These are phyloP conservation scores for Philypnodon macrostomus DNA, from an alignment of 2,797 vertebrate species.

Conservation along the genomic window DNA sequence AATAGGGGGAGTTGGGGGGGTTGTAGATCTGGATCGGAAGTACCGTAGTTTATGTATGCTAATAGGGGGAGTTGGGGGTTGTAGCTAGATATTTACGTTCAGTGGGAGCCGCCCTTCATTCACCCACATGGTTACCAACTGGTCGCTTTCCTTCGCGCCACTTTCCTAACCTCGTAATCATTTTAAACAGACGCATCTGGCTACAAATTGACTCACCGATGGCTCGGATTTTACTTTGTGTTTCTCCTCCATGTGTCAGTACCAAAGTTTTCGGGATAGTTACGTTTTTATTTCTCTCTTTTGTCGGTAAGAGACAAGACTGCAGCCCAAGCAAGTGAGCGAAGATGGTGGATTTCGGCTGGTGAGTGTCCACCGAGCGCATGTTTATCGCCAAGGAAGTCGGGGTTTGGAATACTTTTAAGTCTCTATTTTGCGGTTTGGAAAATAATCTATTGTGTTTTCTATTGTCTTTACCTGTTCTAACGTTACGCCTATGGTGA, in stretches of 20 bases:
- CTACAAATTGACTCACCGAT: conserved; percentile 29
- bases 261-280: conserved; percentile 70
- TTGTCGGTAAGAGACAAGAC: conserved; percentile 73
- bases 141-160: conserved; percentile 83
- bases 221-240: conserved; percentile 30
- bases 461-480: conserved; percentile 10
- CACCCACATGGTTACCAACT: conserved; percentile 84
- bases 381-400: conserved; percentile 81
- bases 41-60: conserved; percentile 92
- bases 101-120: conserved; percentile 98
- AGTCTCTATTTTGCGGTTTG: conserved; percentile 11
- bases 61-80: conserved; percentile 90
- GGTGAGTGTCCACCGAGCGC: conserved; percentile 84
- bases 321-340: conserved; percentile 78
- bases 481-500: background rate
- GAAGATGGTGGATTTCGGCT: conserved; percentile 88
- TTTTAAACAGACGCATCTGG: conserved; percentile 49
- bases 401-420: conserved; percentile 64
- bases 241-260: conserved; percentile 23
- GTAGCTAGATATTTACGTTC: conserved; percentile 98
- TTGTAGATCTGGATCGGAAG: conserved; percentile 97
- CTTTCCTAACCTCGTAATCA: conserved; percentile 73
- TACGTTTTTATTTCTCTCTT: conserved; percentile 65
- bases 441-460: conserved; percentile 5
- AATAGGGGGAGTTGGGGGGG: conserved; percentile 89